Evolutionary conservation across 2,797 vertebrate species (phyloP).

Genomic region (Micrastur ruficollis): DNA sequence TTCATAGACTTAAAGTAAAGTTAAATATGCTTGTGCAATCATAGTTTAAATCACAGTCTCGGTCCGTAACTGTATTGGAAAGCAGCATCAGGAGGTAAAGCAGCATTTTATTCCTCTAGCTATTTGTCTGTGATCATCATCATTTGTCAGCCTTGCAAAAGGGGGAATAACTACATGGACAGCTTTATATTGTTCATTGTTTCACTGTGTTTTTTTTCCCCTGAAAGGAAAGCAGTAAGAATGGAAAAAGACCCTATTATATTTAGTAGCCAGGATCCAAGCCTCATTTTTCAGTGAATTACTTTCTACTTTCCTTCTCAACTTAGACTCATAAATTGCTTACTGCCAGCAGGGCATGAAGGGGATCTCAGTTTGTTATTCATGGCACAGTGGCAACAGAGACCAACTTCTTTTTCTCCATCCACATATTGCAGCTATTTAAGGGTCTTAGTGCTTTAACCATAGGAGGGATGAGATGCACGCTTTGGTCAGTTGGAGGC

Average conservation of each 20-base stretch:
- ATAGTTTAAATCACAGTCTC: background rate
- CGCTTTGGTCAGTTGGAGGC: background rate
- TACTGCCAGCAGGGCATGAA: background rate
- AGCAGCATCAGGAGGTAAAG: background rate
- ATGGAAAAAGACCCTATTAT: background rate
- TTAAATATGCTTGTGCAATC: background rate
- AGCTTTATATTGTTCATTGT: background rate
- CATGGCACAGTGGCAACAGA: background rate
- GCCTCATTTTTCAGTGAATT: background rate
- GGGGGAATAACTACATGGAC: background rate
- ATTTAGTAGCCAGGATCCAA: background rate
- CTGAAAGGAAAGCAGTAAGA: background rate
- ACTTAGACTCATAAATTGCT: background rate
- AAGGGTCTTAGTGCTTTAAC: background rate
- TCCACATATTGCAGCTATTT: background rate
- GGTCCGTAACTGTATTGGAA: background rate
- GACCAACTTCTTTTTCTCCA: background rate
- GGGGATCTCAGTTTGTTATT: background rate
- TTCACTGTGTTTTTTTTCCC: background rate
- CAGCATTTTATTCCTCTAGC: background rate
- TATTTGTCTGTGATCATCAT: background rate
- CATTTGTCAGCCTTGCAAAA: background rate
- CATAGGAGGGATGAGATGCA: background rate
- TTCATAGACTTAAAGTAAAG: background rate
- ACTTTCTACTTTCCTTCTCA: background rate